phyloP scores from a whole-genome alignment of 1,140 invertebrate species.

The Delia radicum region DNA sequence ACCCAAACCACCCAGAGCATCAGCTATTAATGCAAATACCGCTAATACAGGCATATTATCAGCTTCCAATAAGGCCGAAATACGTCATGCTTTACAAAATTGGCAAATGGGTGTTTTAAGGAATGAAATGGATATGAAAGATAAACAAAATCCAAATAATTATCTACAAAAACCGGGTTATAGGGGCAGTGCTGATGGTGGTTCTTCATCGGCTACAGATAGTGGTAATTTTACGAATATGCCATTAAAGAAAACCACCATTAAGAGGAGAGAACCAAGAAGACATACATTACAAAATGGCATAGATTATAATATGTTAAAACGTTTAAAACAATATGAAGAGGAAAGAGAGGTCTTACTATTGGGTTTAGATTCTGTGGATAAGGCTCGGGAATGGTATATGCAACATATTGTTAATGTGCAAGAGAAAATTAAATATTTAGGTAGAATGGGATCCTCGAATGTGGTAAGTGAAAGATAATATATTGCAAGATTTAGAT shows the following conservation, averaged over 20 bases:
- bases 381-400: slow-evolving; percentile 89
- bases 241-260: slow-evolving; percentile 59
- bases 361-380: slow-evolving; percentile 81
- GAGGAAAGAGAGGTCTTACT: slow-evolving; percentile 86
- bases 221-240: slow-evolving; percentile 41
- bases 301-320: slow-evolving; percentile 91
- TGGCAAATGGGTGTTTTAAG: slow-evolving; percentile 73
- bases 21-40: slow-evolving; percentile 38
- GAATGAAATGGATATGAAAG: slow-evolving; percentile 60
- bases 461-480: slow-evolving; percentile 66
- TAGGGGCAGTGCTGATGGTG: slow-evolving; percentile 59
- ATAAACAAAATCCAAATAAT: slow-evolving; percentile 27
- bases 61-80: slow-evolving; percentile 62
- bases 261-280: slow-evolving; percentile 73
- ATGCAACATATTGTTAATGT: slow-evolving; percentile 79
- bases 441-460: slow-evolving; percentile 76
- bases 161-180: slow-evolving; percentile 37
- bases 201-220: slow-evolving; percentile 54
- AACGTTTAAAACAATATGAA: slow-evolving; percentile 89
- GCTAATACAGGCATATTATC: not conserved
- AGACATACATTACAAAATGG: slow-evolving; percentile 90
- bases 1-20: slow-evolving; percentile 72
- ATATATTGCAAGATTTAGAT: not conserved
- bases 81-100: slow-evolving; percentile 71
- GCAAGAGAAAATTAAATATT: slow-evolving; percentile 87